These are phyloP conservation scores for Homarus gammarus DNA, from an alignment of 2,888 invertebrate species.

Conservation along the genomic window DNA sequence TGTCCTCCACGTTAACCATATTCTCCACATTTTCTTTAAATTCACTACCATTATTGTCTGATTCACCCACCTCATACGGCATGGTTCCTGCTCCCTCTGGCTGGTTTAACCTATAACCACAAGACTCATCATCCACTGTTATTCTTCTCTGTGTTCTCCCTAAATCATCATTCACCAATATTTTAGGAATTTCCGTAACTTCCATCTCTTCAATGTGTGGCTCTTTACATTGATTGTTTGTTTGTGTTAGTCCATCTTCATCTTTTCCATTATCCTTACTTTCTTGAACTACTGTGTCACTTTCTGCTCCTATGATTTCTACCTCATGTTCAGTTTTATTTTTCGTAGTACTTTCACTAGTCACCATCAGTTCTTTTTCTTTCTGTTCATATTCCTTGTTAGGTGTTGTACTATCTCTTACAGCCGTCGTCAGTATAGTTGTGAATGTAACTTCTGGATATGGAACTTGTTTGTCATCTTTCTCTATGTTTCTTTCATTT, in stretches of 20 bases:
- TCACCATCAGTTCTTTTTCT: not conserved
- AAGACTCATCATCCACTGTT: not conserved
- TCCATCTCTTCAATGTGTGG: not conserved
- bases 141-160: not conserved
- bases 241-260: no score
- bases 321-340: not conserved
- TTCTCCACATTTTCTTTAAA: not conserved
- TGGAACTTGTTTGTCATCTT: not conserved
- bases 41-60: not conserved
- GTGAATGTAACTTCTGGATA: not conserved
- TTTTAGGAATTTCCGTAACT: not conserved
- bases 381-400: not conserved
- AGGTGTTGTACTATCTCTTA: not conserved
- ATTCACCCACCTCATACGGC: not conserved
- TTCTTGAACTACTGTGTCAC: not conserved
- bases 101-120: not conserved
- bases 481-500: not conserved
- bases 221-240: not conserved
- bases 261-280: not conserved
- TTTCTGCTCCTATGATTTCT: not conserved
- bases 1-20: not conserved
- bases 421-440: not conserved
- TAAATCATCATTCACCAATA: not conserved
- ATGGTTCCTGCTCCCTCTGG: not conserved
- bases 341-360: not conserved